Conservation (phyloP, 2,113 vertebrate species). For the Hippocampus comes region DNA sequence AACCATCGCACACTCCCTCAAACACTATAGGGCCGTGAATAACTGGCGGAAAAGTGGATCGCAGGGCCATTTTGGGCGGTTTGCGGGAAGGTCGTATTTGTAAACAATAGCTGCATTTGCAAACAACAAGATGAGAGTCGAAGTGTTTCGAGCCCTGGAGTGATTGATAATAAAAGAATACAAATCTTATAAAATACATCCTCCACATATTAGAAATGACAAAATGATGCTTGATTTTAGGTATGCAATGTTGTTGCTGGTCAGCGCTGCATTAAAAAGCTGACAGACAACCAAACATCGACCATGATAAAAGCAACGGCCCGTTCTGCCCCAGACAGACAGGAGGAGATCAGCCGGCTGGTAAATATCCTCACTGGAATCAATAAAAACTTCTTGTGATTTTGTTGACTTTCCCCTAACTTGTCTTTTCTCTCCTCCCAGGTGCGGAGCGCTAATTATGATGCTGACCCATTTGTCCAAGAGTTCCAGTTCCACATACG, state of each 20-base stretch:
- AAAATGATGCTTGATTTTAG: constrained; percentile 55
- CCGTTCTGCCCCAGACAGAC: constrained; percentile 92
- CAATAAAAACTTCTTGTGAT: neutral
- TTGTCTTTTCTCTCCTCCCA: constrained; percentile 37
- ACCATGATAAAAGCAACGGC: constrained; percentile 99
- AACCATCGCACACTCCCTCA: neutral
- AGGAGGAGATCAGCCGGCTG: constrained; percentile 97
- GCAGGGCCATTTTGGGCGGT: too few relatives aligned
- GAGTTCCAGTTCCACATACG: constrained; percentile 98
- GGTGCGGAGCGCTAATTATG: constrained; percentile 98
- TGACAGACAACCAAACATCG: constrained; percentile 98
- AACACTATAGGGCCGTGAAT: neutral
- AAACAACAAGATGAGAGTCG: too few relatives aligned
- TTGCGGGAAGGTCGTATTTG: too few relatives aligned
- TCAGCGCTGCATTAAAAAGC: constrained; percentile 97
- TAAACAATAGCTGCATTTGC: too few relatives aligned
- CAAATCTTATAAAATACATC: too few relatives aligned
- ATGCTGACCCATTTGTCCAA: constrained; percentile 94
- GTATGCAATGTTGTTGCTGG: constrained; percentile 98
- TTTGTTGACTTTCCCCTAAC: constrained; percentile 33
- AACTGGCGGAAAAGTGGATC: too few relatives aligned
- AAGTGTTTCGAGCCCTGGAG: too few relatives aligned
- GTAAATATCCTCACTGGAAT: constrained; percentile 71
- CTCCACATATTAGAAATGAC: too few relatives aligned
- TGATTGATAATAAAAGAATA: too few relatives aligned